phyloP scores from a whole-genome alignment of 2,888 invertebrate genomes.

The Sinhomidia bicolor region DNA sequence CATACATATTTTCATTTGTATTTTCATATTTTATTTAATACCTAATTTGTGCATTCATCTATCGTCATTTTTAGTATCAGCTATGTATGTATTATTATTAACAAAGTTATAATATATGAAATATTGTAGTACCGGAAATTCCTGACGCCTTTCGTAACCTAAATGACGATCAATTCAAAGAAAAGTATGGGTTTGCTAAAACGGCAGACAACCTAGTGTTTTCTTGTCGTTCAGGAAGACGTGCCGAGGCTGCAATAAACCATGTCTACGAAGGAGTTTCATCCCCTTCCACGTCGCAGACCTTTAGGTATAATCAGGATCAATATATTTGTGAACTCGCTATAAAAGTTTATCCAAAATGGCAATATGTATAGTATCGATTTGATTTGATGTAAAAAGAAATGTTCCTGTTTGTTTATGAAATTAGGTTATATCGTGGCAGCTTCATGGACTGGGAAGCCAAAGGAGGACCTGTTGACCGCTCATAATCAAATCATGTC shows the following conservation, averaged over 20 bases:
- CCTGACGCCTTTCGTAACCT: constrained; percentile 77
- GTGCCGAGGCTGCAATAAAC: constrained; percentile 77
- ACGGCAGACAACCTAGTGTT: constrained; percentile 78
- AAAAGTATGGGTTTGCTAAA: constrained; percentile 80
- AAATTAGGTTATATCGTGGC: constrained; percentile 76
- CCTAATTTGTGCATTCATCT: not conserved
- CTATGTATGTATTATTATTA: too few species aligned
- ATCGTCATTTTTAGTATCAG: too few species aligned
- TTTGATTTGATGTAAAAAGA: not conserved
- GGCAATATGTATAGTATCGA: too few species aligned
- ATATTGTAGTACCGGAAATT: constrained; percentile 77
- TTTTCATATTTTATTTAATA: not conserved
- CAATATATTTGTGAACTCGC: too few species aligned
- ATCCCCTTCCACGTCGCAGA: not conserved
- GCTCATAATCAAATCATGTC: not conserved
- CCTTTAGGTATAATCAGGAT: constrained; percentile 55
- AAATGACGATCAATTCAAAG: constrained; percentile 76
- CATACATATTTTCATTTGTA: too few species aligned
- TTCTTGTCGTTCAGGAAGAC: constrained; percentile 80
- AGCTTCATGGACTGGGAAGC: constrained; percentile 80
- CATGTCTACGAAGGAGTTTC: constrained; percentile 69
- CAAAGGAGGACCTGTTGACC: constrained; percentile 78
- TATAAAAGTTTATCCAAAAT: too few species aligned
- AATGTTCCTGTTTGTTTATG: not conserved
- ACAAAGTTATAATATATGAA: not conserved